phyloP scores from a whole-genome alignment of 2,888 invertebrate species.

The Steinernema hermaphroditum region DNA sequence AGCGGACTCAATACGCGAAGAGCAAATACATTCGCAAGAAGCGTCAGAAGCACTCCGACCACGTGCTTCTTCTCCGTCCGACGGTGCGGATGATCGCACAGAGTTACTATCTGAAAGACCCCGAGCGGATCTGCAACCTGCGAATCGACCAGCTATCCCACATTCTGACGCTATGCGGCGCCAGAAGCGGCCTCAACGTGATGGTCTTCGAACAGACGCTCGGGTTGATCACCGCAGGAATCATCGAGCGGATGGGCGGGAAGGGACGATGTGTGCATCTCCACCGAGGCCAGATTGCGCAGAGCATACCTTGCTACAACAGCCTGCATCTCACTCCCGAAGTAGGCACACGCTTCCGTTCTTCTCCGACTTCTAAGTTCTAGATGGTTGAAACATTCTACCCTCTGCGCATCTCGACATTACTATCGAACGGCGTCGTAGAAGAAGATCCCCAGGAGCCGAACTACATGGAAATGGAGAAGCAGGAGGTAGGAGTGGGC shows the following conservation, averaged over 20 bases:
- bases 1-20: conserved; percentile 54
- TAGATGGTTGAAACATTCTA: conserved; percentile 35
- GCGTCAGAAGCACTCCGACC: conserved; percentile 87
- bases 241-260: conserved; percentile 77
- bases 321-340: background rate
- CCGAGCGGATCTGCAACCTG: conserved; percentile 68
- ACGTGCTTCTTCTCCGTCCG: conserved; percentile 75
- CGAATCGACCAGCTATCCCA: conserved; percentile 87
- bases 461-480: conserved; percentile 32
- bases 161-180: conserved; percentile 80
- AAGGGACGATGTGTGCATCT: conserved; percentile 71
- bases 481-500: conserved; percentile 32
- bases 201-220: conserved; percentile 85
- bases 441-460: conserved; percentile 22
- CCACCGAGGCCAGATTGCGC: conserved; percentile 41
- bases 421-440: conserved; percentile 17
- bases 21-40: conserved; percentile 82
- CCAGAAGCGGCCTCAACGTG: conserved; percentile 73
- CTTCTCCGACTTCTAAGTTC: background rate
- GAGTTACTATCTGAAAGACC: conserved; percentile 77
- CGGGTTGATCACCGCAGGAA: conserved; percentile 81
- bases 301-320: conserved; percentile 38
- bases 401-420: conserved; percentile 38
- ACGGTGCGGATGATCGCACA: conserved; percentile 81
- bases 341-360: background rate